Conservation (phyloP, 2,113 vertebrate species). For the Barbus barbus region DNA sequence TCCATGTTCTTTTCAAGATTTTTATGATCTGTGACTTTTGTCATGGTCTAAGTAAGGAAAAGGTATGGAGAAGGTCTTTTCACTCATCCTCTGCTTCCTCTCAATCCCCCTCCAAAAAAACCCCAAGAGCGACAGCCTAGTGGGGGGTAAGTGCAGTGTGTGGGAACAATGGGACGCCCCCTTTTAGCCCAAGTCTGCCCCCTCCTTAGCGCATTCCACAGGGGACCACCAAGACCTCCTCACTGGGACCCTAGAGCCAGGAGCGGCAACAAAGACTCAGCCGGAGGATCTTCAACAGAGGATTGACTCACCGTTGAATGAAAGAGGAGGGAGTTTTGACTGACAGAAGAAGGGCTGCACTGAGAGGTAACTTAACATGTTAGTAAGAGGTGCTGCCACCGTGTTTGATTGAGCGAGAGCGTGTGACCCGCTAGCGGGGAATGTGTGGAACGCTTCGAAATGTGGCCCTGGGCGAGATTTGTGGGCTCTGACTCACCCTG, state of each 20-base stretch:
- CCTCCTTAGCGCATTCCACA: slow-evolving; percentile 85
- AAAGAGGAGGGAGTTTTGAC: slow-evolving; percentile 61
- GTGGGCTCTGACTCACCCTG: slow-evolving; percentile 58
- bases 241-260: slow-evolving; percentile 70
- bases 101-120: slow-evolving; percentile 8
- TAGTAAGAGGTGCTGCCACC: slow-evolving; percentile 26
- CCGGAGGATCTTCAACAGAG: slow-evolving; percentile 28
- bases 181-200: slow-evolving; percentile 55
- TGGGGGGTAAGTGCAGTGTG: slow-evolving; percentile 81
- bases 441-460: slow-evolving; percentile 49
- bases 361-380: slow-evolving; percentile 28
- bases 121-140: slow-evolving; percentile 69
- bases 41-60: too few relatives aligned
- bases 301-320: slow-evolving; percentile 59
- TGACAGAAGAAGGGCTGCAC: slow-evolving; percentile 56
- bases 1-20: not conserved
- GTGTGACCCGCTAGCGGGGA: slow-evolving; percentile 49
- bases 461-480: slow-evolving; percentile 43
- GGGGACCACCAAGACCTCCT: slow-evolving; percentile 91
- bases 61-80: not conserved
- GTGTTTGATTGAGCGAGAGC: slow-evolving; percentile 28
- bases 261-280: slow-evolving; percentile 69
- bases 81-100: slow-evolving; percentile 12
- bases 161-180: slow-evolving; percentile 89
- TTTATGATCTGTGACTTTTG: not conserved